A percentile compares a stretch with the other conserved stretches of the same genome.
Evolutionary conservation across 2,797 vertebrate species (phyloP).

Genomic region (Onychomys torridus): DNA sequence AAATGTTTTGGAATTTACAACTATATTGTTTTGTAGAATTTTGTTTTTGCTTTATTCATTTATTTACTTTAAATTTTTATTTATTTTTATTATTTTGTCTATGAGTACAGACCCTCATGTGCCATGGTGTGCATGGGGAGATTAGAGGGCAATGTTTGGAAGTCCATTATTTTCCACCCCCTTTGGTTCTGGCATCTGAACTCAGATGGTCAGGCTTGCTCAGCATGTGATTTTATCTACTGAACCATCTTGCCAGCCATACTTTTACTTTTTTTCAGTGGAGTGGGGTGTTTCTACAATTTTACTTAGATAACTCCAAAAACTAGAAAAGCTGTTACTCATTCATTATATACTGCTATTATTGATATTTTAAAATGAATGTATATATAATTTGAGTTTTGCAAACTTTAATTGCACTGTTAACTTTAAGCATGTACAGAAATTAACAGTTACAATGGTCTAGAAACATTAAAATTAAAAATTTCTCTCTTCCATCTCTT

Average conservation of each 20-base stretch:
- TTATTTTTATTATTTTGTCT: neutral
- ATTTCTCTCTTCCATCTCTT: too few species aligned
- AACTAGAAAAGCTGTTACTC: neutral
- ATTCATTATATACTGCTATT: neutral
- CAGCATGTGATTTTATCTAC: neutral
- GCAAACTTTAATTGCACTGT: neutral
- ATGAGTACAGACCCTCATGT: neutral
- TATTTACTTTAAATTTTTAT: neutral
- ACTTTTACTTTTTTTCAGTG: neutral
- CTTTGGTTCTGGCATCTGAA: neutral
- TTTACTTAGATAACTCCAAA: neutral
- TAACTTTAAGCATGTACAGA: conserved; percentile 80
- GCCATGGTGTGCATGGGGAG: neutral
- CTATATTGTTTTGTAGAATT: neutral
- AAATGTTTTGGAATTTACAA: neutral
- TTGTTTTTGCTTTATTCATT: neutral
- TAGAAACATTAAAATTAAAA: conserved; percentile 90
- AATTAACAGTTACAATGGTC: conserved; percentile 91
- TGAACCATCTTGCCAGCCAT: neutral
- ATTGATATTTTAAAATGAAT: neutral
- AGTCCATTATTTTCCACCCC: neutral
- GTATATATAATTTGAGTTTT: neutral
- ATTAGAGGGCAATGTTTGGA: neutral
- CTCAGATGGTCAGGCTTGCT: neutral
- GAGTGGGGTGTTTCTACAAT: neutral